Evolutionary conservation across 2,113 vertebrate species (phyloP).

Genomic region (Mastomys natalensis): DNA sequence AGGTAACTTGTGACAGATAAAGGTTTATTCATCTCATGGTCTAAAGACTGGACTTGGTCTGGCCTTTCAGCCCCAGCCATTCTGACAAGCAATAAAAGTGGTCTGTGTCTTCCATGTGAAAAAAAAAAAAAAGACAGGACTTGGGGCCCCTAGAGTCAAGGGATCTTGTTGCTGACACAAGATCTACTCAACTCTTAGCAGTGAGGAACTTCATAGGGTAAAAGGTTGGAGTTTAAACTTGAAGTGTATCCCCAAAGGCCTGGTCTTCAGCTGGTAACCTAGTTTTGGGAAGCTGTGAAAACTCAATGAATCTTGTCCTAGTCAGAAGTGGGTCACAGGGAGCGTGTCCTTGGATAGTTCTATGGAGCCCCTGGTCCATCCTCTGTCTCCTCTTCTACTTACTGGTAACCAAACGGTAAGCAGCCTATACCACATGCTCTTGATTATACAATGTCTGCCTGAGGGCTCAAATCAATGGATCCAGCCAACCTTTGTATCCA

Average conservation of each 20-base stretch:
- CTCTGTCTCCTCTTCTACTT: background rate
- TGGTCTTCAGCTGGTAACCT: background rate
- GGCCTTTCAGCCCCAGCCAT: no score
- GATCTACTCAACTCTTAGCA: background rate
- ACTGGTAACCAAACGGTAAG: background rate
- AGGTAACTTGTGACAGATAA: background rate
- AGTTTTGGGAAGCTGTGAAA: background rate
- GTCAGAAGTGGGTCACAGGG: background rate
- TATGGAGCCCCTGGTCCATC: no score
- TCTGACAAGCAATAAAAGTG: no score
- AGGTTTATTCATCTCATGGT: background rate
- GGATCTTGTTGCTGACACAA: background rate
- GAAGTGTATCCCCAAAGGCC: background rate
- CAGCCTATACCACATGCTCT: background rate
- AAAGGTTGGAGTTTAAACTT: background rate
- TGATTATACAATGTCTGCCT: background rate
- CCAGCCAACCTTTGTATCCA: background rate
- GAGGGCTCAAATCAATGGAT: background rate
- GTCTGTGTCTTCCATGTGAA: no score
- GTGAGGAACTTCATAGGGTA: background rate
- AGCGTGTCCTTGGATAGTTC: background rate
- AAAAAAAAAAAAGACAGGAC: no score
- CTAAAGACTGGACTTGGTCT: background rate
- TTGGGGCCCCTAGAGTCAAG: background rate
- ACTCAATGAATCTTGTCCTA: background rate